phyloP scores from a whole-genome alignment of 2,888 invertebrate genomes.

The Plusia festucae region DNA sequence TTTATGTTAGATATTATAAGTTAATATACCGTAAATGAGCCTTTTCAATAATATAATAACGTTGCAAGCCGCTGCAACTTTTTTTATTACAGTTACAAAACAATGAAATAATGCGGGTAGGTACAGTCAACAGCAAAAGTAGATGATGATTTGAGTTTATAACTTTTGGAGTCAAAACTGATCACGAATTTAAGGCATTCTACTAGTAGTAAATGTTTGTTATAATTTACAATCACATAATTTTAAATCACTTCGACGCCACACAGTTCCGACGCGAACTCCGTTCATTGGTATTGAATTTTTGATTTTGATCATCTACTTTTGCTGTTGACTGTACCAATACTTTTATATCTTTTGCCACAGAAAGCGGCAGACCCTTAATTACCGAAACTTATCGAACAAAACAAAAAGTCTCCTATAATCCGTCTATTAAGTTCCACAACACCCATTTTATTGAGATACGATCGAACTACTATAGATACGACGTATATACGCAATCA shows the following conservation, averaged over 20 bases:
- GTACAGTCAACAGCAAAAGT: no score
- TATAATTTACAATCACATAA: no score
- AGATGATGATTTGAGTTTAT: no score
- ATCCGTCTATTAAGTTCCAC: slow-evolving; percentile 82
- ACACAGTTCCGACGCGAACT: no score
- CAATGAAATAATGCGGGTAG: slow-evolving; percentile 30
- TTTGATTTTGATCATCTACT: no score
- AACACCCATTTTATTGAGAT: slow-evolving; percentile 84
- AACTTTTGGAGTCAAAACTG: no score
- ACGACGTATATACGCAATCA: slow-evolving; percentile 72
- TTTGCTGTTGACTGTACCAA: no score
- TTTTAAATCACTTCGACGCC: no score
- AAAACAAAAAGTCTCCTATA: slow-evolving; percentile 70
- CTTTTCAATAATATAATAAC: neutral
- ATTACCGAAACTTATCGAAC: slow-evolving; percentile 67
- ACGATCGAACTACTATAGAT: slow-evolving; percentile 71
- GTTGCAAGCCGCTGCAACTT: slow-evolving; percentile 3
- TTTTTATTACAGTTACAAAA: slow-evolving; percentile 14
- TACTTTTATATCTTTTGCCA: slow-evolving; percentile 37
- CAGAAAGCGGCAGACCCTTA: slow-evolving; percentile 65
- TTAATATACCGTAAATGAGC: slow-evolving; percentile 15
- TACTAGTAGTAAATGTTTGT: no score
- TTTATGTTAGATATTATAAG: slow-evolving; percentile 10
- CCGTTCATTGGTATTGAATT: no score
- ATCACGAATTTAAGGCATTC: no score